A percentile compares a stretch with the other conserved stretches of the same genome.
Conservation (phyloP, 2,113 vertebrate genomes). For the Epinephelus cyanopodus region DNA sequence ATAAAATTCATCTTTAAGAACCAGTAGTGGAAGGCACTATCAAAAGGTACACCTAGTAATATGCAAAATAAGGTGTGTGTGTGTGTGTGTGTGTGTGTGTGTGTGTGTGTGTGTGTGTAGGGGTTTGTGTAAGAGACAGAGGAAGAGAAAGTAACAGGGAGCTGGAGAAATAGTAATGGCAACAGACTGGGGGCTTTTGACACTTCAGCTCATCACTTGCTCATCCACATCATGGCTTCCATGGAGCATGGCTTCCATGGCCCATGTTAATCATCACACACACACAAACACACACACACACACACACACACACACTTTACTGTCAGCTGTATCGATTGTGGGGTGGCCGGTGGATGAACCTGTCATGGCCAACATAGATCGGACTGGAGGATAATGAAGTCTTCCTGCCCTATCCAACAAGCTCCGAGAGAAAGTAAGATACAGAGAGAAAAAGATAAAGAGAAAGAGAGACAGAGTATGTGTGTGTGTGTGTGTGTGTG, state of each 20-base stretch:
- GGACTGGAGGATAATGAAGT: constrained; percentile 86
- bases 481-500: constrained; percentile 40
- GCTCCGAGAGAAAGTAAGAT: constrained; percentile 45
- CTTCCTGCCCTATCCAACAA: constrained; percentile 79
- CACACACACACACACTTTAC: constrained; percentile 60
- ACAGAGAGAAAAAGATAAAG: no score
- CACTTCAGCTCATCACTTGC: constrained; percentile 73
- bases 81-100: constrained; percentile 29
- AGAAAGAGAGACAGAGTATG: no score
- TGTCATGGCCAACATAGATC: constrained; percentile 84
- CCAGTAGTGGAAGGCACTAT: constrained; percentile 16
- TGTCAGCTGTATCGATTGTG: constrained; percentile 82
- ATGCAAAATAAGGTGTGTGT: not conserved
- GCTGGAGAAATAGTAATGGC: constrained; percentile 48
- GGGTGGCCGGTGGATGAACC: constrained; percentile 81
- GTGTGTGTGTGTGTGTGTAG: not conserved
- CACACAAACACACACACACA: constrained; percentile 49
- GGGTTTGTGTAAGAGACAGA: not conserved
- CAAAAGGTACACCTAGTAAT: not conserved
- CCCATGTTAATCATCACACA: constrained; percentile 66
- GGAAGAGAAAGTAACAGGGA: constrained; percentile 32
- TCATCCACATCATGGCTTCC: constrained; percentile 71
- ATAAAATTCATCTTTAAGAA: constrained; percentile 5
- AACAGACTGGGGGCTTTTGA: constrained; percentile 65
- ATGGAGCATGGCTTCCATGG: constrained; percentile 53